These are phyloP conservation scores for Nanorana parkeri DNA, from an alignment of 2,113 vertebrate species.

Conservation along the genomic window DNA sequence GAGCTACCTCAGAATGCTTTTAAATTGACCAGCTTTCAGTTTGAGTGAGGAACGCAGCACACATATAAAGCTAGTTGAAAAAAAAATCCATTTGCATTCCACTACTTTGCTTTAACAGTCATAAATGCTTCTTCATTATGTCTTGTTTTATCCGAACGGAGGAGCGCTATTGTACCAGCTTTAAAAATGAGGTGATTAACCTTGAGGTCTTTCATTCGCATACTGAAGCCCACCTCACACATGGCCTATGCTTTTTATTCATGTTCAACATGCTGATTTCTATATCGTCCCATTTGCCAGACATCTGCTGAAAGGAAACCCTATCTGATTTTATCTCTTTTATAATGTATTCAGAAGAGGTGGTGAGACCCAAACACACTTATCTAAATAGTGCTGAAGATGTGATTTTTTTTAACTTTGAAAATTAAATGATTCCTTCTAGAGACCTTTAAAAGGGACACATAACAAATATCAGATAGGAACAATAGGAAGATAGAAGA, in stretches of 20 bases:
- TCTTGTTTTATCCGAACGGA: conserved; percentile 67
- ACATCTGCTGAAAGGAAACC: too few relatives aligned
- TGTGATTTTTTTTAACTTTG: too few relatives aligned
- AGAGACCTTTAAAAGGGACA: too few relatives aligned
- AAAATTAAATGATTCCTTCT: too few relatives aligned
- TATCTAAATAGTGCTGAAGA: too few relatives aligned
- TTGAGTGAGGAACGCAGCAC: neutral
- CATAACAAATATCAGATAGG: too few relatives aligned
- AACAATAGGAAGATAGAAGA: too few relatives aligned
- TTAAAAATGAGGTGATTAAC: conserved; percentile 80
- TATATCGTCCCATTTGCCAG: conserved; percentile 66
- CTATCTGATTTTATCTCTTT: too few relatives aligned
- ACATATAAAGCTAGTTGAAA: conserved; percentile 16
- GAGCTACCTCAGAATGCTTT: conserved; percentile 53
- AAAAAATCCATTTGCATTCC: conserved; percentile 21
- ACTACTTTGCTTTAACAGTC: conserved; percentile 36
- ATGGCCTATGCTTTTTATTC: conserved; percentile 70
- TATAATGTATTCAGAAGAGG: too few relatives aligned
- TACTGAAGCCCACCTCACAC: conserved; percentile 65
- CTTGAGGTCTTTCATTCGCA: conserved; percentile 65
- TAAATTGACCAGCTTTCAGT: neutral
- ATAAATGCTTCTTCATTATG: conserved; percentile 60
- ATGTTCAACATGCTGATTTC: conserved; percentile 76
- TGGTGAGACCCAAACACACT: too few relatives aligned
- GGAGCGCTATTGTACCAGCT: conserved; percentile 71